Conservation (phyloP, 2,888 invertebrate species). For the Anorthoa munda region DNA sequence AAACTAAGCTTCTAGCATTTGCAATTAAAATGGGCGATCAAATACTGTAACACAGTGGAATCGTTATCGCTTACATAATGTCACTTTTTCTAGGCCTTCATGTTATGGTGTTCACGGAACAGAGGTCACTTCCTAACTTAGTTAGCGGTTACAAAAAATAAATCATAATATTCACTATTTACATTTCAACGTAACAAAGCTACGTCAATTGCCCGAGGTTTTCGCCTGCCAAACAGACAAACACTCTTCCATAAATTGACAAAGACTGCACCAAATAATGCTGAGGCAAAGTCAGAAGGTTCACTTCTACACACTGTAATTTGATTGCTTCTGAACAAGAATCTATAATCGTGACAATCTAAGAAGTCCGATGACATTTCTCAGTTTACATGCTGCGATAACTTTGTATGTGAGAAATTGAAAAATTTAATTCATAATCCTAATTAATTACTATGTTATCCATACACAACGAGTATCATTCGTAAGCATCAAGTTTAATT, state of each 20-base stretch:
- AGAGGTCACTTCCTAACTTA: background rate
- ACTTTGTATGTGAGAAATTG: too few species aligned
- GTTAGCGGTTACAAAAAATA: conserved; percentile 4
- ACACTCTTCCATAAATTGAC: conserved; percentile 62
- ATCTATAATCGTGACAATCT: too few species aligned
- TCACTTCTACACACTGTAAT: background rate
- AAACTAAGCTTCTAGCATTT: background rate
- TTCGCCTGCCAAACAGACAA: conserved; percentile 58
- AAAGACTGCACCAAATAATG: conserved; percentile 40
- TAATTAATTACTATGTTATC: too few species aligned
- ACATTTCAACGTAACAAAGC: conserved; percentile 39
- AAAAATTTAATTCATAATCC: too few species aligned
- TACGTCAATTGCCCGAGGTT: conserved; percentile 45
- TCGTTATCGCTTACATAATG: too few species aligned
- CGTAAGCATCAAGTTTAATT: too few species aligned
- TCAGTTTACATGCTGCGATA: too few species aligned
- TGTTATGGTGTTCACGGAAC: background rate
- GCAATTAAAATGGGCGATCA: too few species aligned
- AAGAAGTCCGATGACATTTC: too few species aligned
- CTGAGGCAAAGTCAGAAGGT: conserved; percentile 27
- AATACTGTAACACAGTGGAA: too few species aligned
- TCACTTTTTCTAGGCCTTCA: too few species aligned
- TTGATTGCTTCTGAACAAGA: background rate
- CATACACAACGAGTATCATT: too few species aligned
- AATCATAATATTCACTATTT: conserved; percentile 58